Evolutionary conservation across 2,113 vertebrate genomes (phyloP).

Genomic region (Galbula dea): DNA sequence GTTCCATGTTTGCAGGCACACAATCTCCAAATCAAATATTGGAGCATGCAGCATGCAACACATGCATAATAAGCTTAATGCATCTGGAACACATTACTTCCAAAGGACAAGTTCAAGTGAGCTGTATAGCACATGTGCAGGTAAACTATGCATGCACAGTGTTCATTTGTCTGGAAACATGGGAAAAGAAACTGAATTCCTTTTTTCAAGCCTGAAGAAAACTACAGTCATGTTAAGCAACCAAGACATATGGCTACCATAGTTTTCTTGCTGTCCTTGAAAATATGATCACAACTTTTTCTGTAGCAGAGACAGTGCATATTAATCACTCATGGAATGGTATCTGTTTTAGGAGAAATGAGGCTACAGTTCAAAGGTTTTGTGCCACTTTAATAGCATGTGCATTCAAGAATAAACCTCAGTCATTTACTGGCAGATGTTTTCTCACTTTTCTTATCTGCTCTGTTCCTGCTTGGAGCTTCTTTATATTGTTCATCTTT

Average conservation of each 20-base stretch:
- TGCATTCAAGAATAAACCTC: neutral
- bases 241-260: neutral
- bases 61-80: neutral
- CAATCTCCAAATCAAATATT: neutral
- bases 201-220: neutral
- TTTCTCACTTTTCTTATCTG: neutral
- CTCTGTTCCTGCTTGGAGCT: neutral
- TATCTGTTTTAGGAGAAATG: neutral
- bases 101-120: neutral
- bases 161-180: neutral
- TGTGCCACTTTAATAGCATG: neutral
- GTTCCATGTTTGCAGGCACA: neutral
- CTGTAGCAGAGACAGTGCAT: neutral
- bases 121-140: neutral
- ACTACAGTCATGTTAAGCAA: neutral
- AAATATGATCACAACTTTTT: neutral
- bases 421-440: neutral
- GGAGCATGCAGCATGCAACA: neutral
- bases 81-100: neutral
- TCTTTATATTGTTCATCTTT: neutral
- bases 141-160: neutral
- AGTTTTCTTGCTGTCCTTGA: neutral
- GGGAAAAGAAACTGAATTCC: fast-evolving
- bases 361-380: slow-evolving; percentile 1
- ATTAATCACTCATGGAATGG: neutral